Conservation (phyloP, 2,113 vertebrate genomes). For the Chiloscyllium plagiosum region DNA sequence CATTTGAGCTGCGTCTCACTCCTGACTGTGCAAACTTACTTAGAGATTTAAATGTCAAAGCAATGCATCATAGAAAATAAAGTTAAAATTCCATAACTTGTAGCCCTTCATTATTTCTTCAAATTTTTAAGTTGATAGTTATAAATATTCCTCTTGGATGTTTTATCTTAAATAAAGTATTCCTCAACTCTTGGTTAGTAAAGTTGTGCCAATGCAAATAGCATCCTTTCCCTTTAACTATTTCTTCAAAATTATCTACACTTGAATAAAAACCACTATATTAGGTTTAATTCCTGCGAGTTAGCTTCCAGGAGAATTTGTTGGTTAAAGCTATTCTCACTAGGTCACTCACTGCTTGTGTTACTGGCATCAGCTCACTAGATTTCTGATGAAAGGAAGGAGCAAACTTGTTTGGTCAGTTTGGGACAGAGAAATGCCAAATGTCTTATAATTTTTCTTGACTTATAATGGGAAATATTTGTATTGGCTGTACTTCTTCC, state of each 20-base stretch:
- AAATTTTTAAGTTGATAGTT: not conserved
- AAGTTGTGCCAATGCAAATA: not conserved
- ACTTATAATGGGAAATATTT: not conserved
- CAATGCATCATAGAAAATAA: slow-evolving; percentile 42
- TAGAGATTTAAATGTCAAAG: slow-evolving; percentile 42
- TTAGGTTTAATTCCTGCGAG: not conserved
- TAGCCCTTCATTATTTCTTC: not conserved
- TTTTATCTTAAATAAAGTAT: not conserved
- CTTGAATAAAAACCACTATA: not conserved
- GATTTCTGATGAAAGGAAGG: not conserved
- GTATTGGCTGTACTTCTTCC: not conserved
- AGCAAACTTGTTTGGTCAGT: too few relatives aligned
- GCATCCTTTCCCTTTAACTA: not conserved
- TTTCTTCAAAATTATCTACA: not conserved
- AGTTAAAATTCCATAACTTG: slow-evolving; percentile 40
- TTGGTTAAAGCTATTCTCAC: not conserved
- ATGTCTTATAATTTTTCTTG: not conserved
- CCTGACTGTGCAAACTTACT: too few relatives aligned
- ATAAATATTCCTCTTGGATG: not conserved
- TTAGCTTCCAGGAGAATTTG: not conserved
- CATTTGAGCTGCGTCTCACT: too few relatives aligned
- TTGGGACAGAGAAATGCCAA: not conserved
- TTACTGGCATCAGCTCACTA: not conserved
- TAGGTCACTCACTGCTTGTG: not conserved
- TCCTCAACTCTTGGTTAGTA: not conserved